Conservation (phyloP, 37 sponge, comb jelly and placozoan genomes). For the Oscarella lobularis region DNA sequence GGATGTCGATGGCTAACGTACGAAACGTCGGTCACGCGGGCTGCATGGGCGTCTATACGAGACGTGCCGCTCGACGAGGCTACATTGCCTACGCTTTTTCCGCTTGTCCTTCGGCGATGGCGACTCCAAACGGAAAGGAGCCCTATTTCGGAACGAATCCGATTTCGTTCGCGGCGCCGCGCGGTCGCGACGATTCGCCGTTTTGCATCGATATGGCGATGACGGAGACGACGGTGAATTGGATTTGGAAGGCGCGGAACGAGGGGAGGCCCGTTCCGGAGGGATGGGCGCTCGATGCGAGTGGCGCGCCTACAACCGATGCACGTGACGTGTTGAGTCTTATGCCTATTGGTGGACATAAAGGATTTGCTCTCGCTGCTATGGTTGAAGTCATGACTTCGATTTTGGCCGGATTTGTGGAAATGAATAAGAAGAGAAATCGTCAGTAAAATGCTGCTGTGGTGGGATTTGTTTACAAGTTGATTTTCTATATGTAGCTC, state of each 20-base stretch:
- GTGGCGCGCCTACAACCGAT: not conserved
- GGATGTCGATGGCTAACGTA: not conserved
- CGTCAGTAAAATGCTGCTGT: too few species aligned
- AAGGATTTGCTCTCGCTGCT: slow-evolving; percentile 74
- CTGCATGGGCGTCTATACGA: slow-evolving; percentile 22
- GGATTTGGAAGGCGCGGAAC: too few species aligned
- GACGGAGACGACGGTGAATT: slow-evolving; percentile 49
- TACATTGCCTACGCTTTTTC: slow-evolving; percentile 16
- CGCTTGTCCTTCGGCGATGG: not conserved
- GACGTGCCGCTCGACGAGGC: slow-evolving; percentile 60
- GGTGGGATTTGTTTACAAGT: too few species aligned
- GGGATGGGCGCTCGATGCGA: too few species aligned
- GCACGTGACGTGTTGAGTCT: not conserved
- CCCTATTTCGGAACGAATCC: slow-evolving; percentile 69
- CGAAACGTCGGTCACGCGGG: not conserved
- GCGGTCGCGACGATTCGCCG: slow-evolving; percentile 30
- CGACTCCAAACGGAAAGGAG: not conserved
- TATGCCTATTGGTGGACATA: slow-evolving; percentile 52
- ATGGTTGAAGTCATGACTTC: slow-evolving; percentile 79
- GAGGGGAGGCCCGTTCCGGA: too few species aligned
- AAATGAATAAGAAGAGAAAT: too few species aligned
- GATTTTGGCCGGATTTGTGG: not conserved
- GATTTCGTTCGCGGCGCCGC: slow-evolving; percentile 68
- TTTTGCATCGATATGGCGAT: slow-evolving; percentile 89
- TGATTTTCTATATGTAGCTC: too few species aligned